These are phyloP conservation scores for Hermetia illucens DNA, from an alignment of 1,140 invertebrate genomes.

Conservation along the genomic window DNA sequence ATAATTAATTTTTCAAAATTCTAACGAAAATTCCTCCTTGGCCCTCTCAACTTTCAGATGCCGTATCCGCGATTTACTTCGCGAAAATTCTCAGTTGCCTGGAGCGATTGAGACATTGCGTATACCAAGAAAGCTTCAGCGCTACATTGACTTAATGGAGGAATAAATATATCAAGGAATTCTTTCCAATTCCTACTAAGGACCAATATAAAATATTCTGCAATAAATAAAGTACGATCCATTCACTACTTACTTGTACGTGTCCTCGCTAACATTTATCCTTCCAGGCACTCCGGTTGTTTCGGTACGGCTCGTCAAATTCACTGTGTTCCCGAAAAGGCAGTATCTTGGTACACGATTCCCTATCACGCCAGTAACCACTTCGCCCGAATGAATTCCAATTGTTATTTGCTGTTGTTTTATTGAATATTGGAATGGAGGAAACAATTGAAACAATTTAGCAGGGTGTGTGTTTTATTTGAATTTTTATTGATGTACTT, in stretches of 20 bases:
- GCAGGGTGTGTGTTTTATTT: neutral
- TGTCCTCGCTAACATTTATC: slow-evolving; percentile 89
- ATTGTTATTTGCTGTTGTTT: slow-evolving; percentile 90
- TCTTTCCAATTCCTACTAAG: neutral
- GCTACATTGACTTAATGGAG: slow-evolving; percentile 55
- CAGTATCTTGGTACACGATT: slow-evolving; percentile 96
- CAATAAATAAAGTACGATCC: too few relatives aligned
- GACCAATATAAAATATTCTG: too few relatives aligned
- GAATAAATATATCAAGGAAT: slow-evolving; percentile 35
- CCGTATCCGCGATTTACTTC: slow-evolving; percentile 44
- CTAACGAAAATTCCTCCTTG: too few relatives aligned
- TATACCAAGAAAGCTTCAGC: slow-evolving; percentile 44
- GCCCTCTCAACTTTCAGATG: too few relatives aligned
- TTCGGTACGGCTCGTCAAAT: slow-evolving; percentile 87
- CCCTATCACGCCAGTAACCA: slow-evolving; percentile 92
- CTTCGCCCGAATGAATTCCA: slow-evolving; percentile 90
- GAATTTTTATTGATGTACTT: slow-evolving; percentile 33
- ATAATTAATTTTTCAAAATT: too few relatives aligned
- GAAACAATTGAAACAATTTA: neutral
- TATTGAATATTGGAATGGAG: slow-evolving; percentile 4
- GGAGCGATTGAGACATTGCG: slow-evolving; percentile 50
- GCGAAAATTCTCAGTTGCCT: slow-evolving; percentile 52
- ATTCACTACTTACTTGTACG: slow-evolving; percentile 60
- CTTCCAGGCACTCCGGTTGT: slow-evolving; percentile 81
- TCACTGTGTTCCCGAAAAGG: slow-evolving; percentile 93